These are phyloP conservation scores for Tangara arthus DNA, from an alignment of 2,797 vertebrate species.

Conservation along the genomic window DNA sequence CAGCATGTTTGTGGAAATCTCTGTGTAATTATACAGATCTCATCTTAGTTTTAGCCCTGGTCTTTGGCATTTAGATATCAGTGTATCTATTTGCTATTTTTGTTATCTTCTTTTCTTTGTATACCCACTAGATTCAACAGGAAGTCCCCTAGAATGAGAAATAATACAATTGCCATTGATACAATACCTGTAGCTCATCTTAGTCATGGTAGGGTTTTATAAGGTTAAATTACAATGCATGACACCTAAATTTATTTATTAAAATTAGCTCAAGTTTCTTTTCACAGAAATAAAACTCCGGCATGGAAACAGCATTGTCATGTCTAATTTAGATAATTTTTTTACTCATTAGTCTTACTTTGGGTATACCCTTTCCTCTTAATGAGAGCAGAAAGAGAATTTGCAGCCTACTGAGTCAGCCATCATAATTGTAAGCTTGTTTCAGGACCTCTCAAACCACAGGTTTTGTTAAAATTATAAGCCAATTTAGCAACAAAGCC, in stretches of 20 bases:
- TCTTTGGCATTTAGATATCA: not conserved
- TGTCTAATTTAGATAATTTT: constrained; percentile 62
- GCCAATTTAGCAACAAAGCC: constrained; percentile 51
- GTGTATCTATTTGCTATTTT: not conserved
- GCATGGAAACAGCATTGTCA: constrained; percentile 40
- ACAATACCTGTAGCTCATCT: not conserved
- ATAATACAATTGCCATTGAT: not conserved
- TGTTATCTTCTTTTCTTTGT: not conserved
- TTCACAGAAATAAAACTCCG: constrained; percentile 39
- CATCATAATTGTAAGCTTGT: constrained; percentile 42
- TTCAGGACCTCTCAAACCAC: constrained; percentile 42
- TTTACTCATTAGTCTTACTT: constrained; percentile 57
- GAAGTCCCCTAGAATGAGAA: not conserved
- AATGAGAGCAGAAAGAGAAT: constrained; percentile 64
- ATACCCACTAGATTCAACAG: not conserved
- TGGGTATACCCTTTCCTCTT: constrained; percentile 32
- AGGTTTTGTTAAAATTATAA: constrained; percentile 60
- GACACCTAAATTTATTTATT: not conserved
- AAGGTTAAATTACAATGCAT: not conserved
- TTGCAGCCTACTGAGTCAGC: constrained; percentile 53
- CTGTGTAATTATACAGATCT: not conserved
- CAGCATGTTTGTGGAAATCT: not conserved
- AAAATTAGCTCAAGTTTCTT: constrained; percentile 49
- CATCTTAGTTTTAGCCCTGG: not conserved
- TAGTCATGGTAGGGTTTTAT: not conserved